Evolutionary conservation across 2,888 invertebrate species (phyloP), one percentile per base, ranked within the genome.

Genomic region (Cerceris rybyensis): DNA sequence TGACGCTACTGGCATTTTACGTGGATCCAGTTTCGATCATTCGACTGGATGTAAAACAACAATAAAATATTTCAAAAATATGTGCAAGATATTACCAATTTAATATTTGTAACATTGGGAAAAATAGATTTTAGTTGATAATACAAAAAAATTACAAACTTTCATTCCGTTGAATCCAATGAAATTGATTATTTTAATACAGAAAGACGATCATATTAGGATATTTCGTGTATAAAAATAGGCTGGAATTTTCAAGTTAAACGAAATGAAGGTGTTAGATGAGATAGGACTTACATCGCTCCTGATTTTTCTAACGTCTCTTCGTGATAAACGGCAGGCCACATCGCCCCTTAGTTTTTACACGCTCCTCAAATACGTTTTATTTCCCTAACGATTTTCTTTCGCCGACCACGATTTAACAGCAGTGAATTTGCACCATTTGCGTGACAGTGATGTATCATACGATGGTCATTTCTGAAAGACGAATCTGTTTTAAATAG

Each of bases 371-470:
- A 17, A 39, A 28, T 17, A 57, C 57, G 57, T 17, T 57, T 17
- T 57, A 57, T 57, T 57, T 39, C 39, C 57, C 57, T 57, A 57
- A 57, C 57, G 57, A 57, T 28, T 57, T 57, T 57, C 57, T 57
- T 57, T 57, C 28, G 28, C 28, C 57, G 13, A 13, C 28, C 8
- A 57, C 39, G 57, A 57, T 57, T 57, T 57, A 57, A 28, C 57
- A 16, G 11, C 9, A 13, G 57, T 39, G 16, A 57, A 57, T 57
- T 57, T 39, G 57, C 16, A 17, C 13, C 57, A 17, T 57, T 57
- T 17, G 13, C 39, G 57, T 39, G 28, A 57, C 57, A 17, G 17
- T 57, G 57, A 13, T 28, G 57, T 57, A 57, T 57, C 57, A 39
- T 17, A 57, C 13, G 39, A 57, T 57, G 17, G 13, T 13, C 13